These are phyloP conservation scores for Trachelipus rathkii DNA, from an alignment of 1,140 invertebrate genomes.

Conservation along the genomic window DNA sequence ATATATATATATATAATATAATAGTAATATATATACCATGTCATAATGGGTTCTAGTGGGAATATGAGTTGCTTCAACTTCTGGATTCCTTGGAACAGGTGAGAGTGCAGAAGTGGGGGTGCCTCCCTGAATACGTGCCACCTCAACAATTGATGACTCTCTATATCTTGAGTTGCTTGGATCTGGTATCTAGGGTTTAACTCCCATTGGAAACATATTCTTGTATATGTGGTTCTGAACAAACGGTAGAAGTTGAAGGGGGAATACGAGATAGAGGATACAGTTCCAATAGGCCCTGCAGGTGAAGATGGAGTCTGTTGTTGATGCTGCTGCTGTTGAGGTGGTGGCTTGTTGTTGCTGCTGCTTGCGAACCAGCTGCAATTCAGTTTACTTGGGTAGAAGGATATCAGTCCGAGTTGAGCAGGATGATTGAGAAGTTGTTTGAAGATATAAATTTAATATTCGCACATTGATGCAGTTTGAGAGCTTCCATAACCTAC, in stretches of 20 bases:
- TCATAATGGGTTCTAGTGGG: neutral
- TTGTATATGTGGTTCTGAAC: neutral
- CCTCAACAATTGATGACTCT: neutral
- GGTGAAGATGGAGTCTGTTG: neutral
- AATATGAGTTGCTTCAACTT: neutral
- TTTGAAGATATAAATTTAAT: neutral
- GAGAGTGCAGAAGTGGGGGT: neutral
- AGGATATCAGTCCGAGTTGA: neutral
- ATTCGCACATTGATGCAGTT: neutral
- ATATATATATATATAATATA: no score
- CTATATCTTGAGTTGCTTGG: neutral
- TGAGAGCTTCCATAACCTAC: neutral
- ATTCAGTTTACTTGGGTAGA: neutral
- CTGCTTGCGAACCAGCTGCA: neutral
- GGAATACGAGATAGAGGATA: neutral
- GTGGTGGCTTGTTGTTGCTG: neutral
- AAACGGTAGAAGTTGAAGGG: neutral
- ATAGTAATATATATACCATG: neutral
- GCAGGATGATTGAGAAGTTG: neutral
- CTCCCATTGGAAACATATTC: neutral
- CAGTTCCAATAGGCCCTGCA: neutral
- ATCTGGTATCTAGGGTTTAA: neutral
- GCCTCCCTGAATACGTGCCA: neutral
- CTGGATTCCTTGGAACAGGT: neutral
- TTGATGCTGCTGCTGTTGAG: neutral